Conservation (phyloP, 1,140 invertebrate species). For the Callitettix versicolor region DNA sequence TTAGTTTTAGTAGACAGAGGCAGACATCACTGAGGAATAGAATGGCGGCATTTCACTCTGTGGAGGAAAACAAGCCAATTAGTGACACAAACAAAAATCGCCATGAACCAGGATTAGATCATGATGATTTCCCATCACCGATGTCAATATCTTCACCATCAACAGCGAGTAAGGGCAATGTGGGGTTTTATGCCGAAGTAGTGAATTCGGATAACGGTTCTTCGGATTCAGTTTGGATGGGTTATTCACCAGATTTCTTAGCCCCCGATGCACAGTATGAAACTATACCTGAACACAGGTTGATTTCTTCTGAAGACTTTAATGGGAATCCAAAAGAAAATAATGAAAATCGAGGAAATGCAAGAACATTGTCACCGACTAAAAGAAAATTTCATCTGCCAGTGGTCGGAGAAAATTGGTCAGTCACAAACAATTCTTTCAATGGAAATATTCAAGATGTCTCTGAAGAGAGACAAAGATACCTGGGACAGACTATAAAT, state of each 20-base stretch:
- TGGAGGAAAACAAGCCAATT: background rate
- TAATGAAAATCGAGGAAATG: background rate
- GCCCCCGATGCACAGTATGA: constrained; percentile 52
- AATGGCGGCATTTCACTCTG: background rate
- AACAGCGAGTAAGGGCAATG: constrained; percentile 15
- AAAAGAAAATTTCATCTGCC: constrained; percentile 1
- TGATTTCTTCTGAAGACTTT: background rate
- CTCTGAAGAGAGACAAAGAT: background rate
- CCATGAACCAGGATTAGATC: constrained; percentile 8
- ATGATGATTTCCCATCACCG: constrained; percentile 18
- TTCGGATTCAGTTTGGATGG: constrained; percentile 18
- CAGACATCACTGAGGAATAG: background rate
- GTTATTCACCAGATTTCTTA: constrained; percentile 31
- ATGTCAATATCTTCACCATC: constrained; percentile 20
- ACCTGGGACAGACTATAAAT: background rate
- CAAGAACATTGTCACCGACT: background rate
- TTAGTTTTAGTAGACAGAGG: constrained; percentile 16
- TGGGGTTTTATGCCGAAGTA: constrained; percentile 12
- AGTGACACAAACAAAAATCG: constrained; percentile 1
- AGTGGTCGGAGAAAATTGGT: background rate
- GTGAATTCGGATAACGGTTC: constrained; percentile 18
- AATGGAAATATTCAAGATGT: background rate
- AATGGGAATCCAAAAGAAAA: constrained; percentile 10
- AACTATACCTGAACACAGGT: constrained; percentile 33
- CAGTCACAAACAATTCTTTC: background rate